Conservation (phyloP, 2,113 vertebrate species). For the Lycaon pictus region DNA sequence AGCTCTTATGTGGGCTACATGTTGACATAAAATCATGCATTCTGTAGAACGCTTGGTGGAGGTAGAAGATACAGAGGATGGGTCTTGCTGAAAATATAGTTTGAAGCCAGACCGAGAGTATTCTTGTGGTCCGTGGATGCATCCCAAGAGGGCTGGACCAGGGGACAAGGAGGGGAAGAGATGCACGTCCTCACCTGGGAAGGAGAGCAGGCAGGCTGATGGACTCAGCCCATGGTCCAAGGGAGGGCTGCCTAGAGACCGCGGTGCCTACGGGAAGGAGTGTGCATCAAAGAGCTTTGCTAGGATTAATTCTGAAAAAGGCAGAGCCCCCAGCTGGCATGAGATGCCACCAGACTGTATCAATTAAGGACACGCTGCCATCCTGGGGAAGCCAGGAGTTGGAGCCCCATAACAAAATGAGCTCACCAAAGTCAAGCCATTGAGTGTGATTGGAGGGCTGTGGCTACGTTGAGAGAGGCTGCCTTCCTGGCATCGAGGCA, state of each 20-base stretch:
- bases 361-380: neutral
- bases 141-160: neutral
- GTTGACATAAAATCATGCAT: neutral
- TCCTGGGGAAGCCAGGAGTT: neutral
- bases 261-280: too few species aligned
- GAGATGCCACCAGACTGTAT: neutral
- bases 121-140: neutral
- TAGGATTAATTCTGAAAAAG: neutral
- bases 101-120: neutral
- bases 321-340: neutral
- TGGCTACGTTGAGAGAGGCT: neutral
- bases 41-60: neutral
- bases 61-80: neutral
- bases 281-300: neutral
- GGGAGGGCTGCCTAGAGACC: neutral
- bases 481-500: neutral
- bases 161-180: neutral
- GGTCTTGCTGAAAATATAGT: neutral
- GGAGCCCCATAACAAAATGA: neutral
- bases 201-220: neutral
- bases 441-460: too few species aligned
- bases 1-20: too few species aligned
- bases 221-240: neutral
- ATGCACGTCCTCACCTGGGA: neutral
- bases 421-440: neutral